Base-by-base conservation (phyloP, 1,140 invertebrate genomes). In the Augochlora pura region DNA sequence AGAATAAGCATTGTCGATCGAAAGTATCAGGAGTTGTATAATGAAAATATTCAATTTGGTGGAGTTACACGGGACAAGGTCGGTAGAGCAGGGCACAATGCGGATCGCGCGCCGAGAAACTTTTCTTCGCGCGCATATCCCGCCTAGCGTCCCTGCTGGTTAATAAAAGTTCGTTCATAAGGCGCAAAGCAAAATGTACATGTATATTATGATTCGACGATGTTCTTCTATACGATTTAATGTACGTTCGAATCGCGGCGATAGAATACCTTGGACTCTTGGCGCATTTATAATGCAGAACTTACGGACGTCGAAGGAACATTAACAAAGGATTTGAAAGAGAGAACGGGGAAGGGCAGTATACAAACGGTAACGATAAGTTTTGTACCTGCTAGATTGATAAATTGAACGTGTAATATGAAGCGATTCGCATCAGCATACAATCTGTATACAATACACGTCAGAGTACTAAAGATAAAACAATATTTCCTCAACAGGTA, bases 81-180 rank as follows among this genome's bases (percentile, higher is more conserved):
- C 71, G 77, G 63, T 67, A 66, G 77, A 79, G 63, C 63, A 74
- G 77, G 8, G 42, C 52, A 66, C 39, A 74, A 60, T 62, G 54
- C 27, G 27, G 25, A 74, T 67, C 38, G 42, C 27, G 63, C 42
- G 52, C 63, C 39, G 42, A 39, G 49, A 74, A 74, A 79, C 63
- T 79, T 79, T 77, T 38, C 76, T 60, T 49, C 49, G 54, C 59
- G 54, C 63, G 52, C 63, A 70, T 74, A 49, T 62, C 23, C 27
- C 71, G 49, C 10, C 59, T 63, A 71, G 27, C 39, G 39, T 60
- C 27, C 38, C 25, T 23, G 25, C 46, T 77, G 57, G 42, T 78
- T 78, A 72, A 78, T 72, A 72, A 64, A 72, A 65, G 69, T 78
- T 78, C 21, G 32, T 14, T 21, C 23, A 32, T 64, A 78, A 78